Conservation (phyloP, 2,113 vertebrate species). For the Hirundichthys speculiger region DNA sequence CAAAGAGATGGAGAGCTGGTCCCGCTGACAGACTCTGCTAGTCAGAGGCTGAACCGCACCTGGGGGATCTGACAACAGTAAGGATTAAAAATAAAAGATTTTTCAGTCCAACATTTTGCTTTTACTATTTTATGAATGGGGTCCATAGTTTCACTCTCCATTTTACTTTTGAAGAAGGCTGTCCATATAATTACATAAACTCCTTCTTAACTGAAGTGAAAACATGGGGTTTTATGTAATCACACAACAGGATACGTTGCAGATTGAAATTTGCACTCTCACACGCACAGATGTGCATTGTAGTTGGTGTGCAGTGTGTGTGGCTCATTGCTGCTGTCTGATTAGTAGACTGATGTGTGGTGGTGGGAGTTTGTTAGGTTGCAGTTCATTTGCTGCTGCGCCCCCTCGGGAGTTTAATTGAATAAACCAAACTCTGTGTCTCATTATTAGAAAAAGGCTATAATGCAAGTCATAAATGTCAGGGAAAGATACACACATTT, state of each 20-base stretch:
- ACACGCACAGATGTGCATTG: constrained; percentile 1
- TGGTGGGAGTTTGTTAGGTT: constrained; percentile 67
- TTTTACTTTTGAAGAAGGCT: neutral
- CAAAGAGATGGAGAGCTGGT: no score
- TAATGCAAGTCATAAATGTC: constrained; percentile 42
- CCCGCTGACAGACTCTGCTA: no score
- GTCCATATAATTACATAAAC: neutral
- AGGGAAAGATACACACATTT: constrained; percentile 4
- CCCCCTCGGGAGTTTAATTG: constrained; percentile 66
- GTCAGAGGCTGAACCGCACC: no score
- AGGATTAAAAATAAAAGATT: no score
- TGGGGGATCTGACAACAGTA: no score
- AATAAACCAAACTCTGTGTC: constrained; percentile 59
- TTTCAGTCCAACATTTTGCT: no score
- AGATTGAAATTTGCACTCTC: constrained; percentile 12
- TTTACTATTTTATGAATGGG: constrained; percentile 10
- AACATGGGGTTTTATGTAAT: neutral
- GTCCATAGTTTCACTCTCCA: no score
- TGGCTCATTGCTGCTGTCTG: constrained; percentile 57
- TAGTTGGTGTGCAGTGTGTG: constrained; percentile 15
- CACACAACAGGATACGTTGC: neutral
- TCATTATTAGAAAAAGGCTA: constrained; percentile 45
- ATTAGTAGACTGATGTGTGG: constrained; percentile 70
- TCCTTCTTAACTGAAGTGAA: neutral
- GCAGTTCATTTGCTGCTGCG: constrained; percentile 66